Evolutionary conservation across 2,888 invertebrate genomes (phyloP).

Genomic region (Euplagia quadripunctaria): DNA sequence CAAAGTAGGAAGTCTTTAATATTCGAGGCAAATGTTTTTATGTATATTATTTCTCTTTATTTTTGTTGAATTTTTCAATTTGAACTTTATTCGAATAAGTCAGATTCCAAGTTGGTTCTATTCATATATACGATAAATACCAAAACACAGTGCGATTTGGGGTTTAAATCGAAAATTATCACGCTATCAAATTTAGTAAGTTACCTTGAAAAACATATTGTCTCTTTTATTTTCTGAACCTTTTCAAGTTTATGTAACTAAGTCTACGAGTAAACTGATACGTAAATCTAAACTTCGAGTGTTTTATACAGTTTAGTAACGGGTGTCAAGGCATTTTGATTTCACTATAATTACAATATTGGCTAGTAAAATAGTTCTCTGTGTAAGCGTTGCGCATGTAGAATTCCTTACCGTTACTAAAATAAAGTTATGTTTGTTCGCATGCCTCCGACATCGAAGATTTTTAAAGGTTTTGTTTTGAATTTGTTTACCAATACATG

Average conservation of each 20-base stretch:
- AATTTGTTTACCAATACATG: too few species aligned
- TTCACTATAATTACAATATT: slow-evolving; percentile 29
- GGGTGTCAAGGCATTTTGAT: slow-evolving; percentile 30
- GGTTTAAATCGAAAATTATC: neutral
- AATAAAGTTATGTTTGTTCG: neutral
- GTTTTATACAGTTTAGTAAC: slow-evolving; percentile 18
- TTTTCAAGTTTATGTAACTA: neutral
- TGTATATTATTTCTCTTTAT: too few species aligned
- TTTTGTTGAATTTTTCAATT: too few species aligned
- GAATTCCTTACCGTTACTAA: slow-evolving; percentile 3
- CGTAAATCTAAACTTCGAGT: neutral
- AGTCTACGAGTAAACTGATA: slow-evolving; percentile 3
- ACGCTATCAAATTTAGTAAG: neutral
- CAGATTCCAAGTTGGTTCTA: too few species aligned
- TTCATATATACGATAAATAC: too few species aligned
- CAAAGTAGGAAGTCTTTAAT: too few species aligned
- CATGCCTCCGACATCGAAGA: neutral
- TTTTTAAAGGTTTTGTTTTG: neutral
- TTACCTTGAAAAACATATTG: slow-evolving; percentile 5
- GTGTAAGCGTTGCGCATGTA: slow-evolving; percentile 12
- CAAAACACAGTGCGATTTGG: neutral
- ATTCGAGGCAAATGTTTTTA: too few species aligned
- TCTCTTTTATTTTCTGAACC: neutral
- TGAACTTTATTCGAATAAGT: too few species aligned
- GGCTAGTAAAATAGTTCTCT: slow-evolving; percentile 12